Evolutionary conservation across 2,113 vertebrate genomes (phyloP).

Genomic region (Promerops cafer): DNA sequence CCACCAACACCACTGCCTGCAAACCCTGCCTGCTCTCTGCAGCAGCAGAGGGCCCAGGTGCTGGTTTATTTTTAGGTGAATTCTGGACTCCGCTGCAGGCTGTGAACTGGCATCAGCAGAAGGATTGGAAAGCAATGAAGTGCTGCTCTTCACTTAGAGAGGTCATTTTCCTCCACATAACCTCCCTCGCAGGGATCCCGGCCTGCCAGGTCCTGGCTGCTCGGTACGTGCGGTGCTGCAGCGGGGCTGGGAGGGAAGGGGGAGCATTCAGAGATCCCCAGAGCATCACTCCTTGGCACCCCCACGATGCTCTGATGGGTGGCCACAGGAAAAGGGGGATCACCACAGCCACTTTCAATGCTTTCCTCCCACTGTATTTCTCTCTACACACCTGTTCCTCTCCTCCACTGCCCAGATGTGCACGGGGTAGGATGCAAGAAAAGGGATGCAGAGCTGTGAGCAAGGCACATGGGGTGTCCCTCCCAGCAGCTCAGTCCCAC

Average conservation of each 20-base stretch:
- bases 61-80: slow-evolving; percentile 15
- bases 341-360: background rate
- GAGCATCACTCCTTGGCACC: fast-evolving
- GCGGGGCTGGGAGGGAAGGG: background rate
- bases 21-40: background rate
- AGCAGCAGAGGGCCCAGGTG: background rate
- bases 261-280: background rate
- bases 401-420: fast-evolving
- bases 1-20: background rate
- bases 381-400: background rate
- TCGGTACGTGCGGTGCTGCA: fast-evolving
- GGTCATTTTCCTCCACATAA: background rate
- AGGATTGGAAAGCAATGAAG: background rate
- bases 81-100: background rate
- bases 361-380: background rate
- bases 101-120: background rate
- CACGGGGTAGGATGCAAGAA: background rate
- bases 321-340: background rate
- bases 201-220: background rate
- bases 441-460: background rate
- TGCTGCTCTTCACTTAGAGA: background rate
- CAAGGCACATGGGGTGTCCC: background rate
- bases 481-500: background rate
- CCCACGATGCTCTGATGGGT: fast-evolving
- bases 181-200: background rate